A percentile compares a stretch with the other conserved stretches of the same genome.
These are phyloP conservation scores for Damaliscus lunatus DNA, from an alignment of 2,113 vertebrate species.

Conservation along the genomic window DNA sequence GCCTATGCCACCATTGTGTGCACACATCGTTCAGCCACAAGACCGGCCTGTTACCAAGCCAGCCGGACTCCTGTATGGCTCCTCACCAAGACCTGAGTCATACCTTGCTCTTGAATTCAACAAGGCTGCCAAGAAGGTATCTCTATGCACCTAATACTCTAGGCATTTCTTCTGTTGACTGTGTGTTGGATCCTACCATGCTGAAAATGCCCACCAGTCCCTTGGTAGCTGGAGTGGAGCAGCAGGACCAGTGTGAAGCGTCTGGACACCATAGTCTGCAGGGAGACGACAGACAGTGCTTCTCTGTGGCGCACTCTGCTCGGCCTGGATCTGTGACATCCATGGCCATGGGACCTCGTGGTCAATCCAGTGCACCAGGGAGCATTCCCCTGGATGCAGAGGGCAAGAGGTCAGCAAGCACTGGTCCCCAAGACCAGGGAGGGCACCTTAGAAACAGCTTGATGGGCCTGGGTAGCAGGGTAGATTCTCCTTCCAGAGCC, in stretches of 20 bases:
- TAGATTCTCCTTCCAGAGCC: neutral
- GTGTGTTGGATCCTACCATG: neutral
- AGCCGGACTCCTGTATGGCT: neutral
- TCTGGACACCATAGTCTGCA: neutral
- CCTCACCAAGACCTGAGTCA: neutral
- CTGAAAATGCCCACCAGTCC: neutral
- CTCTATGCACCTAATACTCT: neutral
- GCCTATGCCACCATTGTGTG: neutral
- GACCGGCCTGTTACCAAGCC: neutral
- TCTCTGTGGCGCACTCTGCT: neutral
- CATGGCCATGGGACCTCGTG: neutral
- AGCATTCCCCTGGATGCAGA: neutral
- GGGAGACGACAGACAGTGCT: neutral
- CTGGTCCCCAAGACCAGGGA: neutral
- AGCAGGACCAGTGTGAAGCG: neutral
- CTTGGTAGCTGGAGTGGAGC: neutral
- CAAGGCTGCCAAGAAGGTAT: neutral
- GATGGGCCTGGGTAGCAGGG: neutral
- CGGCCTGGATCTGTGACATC: neutral
- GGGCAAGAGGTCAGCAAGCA: neutral
- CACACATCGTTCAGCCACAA: neutral
- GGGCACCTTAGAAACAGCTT: neutral
- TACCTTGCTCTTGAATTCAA: neutral
- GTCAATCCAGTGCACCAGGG: neutral
- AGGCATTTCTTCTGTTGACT: slow-evolving; percentile 35